Conservation (phyloP, 2,888 invertebrate genomes). For the Clostera curtula region DNA sequence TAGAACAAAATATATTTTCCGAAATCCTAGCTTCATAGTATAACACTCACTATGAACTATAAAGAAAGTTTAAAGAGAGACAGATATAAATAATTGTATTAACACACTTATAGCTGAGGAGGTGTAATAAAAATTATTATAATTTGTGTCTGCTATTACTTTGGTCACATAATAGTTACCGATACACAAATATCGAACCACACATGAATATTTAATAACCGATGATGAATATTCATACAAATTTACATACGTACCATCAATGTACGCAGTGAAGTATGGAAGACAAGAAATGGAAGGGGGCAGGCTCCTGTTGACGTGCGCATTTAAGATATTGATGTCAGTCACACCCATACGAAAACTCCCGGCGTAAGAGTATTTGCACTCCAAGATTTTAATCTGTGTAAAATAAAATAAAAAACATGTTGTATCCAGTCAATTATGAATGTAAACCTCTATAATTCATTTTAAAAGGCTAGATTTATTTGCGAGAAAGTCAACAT, state of each 20-base stretch:
- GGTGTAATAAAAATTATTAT: too few relatives aligned
- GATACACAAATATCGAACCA: too few relatives aligned
- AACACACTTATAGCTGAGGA: too few relatives aligned
- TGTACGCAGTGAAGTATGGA: conserved; percentile 81
- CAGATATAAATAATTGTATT: too few relatives aligned
- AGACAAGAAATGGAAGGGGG: conserved; percentile 78
- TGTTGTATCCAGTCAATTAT: background rate
- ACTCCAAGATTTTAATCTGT: conserved; percentile 75
- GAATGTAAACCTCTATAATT: background rate
- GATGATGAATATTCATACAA: too few relatives aligned
- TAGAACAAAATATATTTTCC: too few relatives aligned
- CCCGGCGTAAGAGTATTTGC: conserved; percentile 80
- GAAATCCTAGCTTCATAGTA: too few relatives aligned
- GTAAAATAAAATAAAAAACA: conserved; percentile 3
- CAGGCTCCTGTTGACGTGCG: conserved; percentile 78
- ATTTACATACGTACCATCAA: conserved; percentile 66
- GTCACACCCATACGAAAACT: conserved; percentile 87
- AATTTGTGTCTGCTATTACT: too few relatives aligned
- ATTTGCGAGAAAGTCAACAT: background rate
- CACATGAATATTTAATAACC: too few relatives aligned
- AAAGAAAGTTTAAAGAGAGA: too few relatives aligned
- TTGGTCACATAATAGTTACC: too few relatives aligned
- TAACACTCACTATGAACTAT: too few relatives aligned
- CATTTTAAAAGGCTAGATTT: conserved; percentile 7
- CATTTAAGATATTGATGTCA: conserved; percentile 77